Conservation (phyloP, 64 coral and sea anemone species). For the Actinia tenebrosa region DNA sequence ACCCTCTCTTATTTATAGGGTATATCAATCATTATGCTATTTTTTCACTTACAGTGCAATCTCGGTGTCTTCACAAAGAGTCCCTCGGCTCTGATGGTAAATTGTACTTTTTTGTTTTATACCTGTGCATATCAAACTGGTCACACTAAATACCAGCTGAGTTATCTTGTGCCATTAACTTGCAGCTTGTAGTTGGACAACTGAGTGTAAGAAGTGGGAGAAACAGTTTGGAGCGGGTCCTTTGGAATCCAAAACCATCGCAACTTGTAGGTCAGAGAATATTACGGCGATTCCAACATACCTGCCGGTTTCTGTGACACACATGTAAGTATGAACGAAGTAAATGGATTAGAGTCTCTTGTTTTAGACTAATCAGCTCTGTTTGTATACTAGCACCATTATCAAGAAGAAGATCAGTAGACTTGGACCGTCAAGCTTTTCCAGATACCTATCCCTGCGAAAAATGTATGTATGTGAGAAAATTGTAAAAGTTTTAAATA, state of each 20-base stretch:
- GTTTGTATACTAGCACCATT: conserved; percentile 17
- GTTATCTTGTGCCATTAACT: neutral
- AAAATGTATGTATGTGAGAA: conserved; percentile 52
- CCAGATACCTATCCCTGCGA: conserved; percentile 47
- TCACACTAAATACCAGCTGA: neutral
- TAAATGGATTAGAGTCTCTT: conserved; percentile 6
- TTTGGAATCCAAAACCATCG: conserved; percentile 18
- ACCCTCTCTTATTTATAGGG: too few relatives aligned
- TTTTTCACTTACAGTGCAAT: neutral
- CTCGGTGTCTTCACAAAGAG: neutral
- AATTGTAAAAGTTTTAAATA: neutral
- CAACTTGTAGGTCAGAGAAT: conserved; percentile 34
- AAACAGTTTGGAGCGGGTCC: conserved; percentile 34
- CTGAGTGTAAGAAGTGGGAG: conserved; percentile 59
- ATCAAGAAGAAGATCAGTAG: conserved; percentile 33
- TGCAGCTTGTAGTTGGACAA: conserved; percentile 69
- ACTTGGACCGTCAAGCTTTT: conserved; percentile 57
- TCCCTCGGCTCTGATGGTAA: neutral
- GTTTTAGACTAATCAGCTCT: neutral
- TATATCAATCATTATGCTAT: neutral
- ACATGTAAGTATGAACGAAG: conserved; percentile 46
- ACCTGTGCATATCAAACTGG: too few relatives aligned
- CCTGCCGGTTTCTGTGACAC: conserved; percentile 50
- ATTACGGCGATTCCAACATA: conserved; percentile 57
- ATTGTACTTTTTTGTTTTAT: too few relatives aligned